These are phyloP conservation scores for Ganaspis sp. DNA, from an alignment of 1,140 invertebrate genomes.

Conservation along the genomic window DNA sequence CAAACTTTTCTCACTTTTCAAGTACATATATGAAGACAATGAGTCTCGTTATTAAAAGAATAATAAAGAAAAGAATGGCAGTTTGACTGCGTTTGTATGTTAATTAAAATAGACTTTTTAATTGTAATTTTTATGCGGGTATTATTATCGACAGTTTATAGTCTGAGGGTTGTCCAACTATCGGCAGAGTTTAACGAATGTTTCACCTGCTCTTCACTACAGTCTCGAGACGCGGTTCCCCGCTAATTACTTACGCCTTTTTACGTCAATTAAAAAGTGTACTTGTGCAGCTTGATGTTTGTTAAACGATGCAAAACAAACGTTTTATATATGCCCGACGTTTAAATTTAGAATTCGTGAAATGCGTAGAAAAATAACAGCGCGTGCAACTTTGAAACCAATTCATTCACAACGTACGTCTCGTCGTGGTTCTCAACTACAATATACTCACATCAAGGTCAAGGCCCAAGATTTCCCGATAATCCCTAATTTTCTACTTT, in stretches of 20 bases:
- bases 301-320: neutral
- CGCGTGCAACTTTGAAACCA: neutral
- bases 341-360: conserved; percentile 4
- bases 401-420: conserved; percentile 11
- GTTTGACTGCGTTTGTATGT: neutral
- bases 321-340: neutral
- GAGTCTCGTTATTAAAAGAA: neutral
- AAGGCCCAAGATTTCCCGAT: neutral
- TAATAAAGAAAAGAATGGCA: neutral
- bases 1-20: neutral
- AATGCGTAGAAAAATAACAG: conserved; percentile 4
- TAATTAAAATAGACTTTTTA: conserved; percentile 22
- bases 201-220: conserved; percentile 15
- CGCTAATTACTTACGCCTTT: conserved; percentile 27
- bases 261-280: conserved; percentile 11
- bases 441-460: neutral
- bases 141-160: conserved; percentile 28
- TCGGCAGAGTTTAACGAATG: neutral
- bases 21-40: too few species aligned
- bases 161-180: conserved; percentile 16
- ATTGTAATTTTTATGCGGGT: conserved; percentile 15
- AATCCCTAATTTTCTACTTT: neutral
- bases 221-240: neutral
- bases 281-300: neutral
- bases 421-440: conserved; percentile 9